Conservation (phyloP, 1,140 invertebrate genomes). For the Drosophila arizonae region DNA sequence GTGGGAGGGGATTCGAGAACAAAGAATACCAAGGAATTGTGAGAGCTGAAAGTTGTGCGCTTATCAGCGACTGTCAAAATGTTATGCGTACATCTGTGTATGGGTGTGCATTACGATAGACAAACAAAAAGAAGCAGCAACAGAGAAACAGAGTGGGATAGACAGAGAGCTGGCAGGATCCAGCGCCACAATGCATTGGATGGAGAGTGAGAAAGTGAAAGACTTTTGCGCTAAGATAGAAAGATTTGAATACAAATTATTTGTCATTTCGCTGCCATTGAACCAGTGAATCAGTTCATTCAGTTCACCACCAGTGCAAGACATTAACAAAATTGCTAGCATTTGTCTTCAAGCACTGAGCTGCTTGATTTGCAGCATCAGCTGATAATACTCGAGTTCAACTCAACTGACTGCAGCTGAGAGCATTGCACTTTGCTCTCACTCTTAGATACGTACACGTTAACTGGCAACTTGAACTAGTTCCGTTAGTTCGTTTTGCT, state of each 20-base stretch:
- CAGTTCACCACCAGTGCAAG: slow-evolving; percentile 11
- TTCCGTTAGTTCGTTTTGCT: background rate
- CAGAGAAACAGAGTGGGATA: background rate
- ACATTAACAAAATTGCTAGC: slow-evolving; percentile 1
- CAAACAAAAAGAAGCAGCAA: background rate
- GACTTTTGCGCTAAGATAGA: background rate
- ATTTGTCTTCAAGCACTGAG: background rate
- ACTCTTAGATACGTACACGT: background rate
- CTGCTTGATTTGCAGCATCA: background rate
- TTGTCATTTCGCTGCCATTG: slow-evolving; percentile 15
- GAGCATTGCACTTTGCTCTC: background rate
- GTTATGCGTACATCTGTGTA: slow-evolving; percentile 23
- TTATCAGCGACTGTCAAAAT: slow-evolving; percentile 50
- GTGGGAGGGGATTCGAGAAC: slow-evolving; percentile 16
- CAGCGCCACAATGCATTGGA: background rate
- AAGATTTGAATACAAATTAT: slow-evolving; percentile 16
- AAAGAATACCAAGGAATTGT: slow-evolving; percentile 44
- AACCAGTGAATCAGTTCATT: slow-evolving; percentile 13
- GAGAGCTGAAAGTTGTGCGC: slow-evolving; percentile 41
- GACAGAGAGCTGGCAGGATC: background rate
- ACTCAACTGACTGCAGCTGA: background rate
- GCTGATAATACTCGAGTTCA: background rate
- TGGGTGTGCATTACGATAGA: background rate
- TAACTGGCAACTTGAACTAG: background rate
- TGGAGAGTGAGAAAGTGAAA: too few relatives aligned